phyloP scores from a whole-genome alignment of 2,113 vertebrate genomes.

The Microcebus griseorufus region DNA sequence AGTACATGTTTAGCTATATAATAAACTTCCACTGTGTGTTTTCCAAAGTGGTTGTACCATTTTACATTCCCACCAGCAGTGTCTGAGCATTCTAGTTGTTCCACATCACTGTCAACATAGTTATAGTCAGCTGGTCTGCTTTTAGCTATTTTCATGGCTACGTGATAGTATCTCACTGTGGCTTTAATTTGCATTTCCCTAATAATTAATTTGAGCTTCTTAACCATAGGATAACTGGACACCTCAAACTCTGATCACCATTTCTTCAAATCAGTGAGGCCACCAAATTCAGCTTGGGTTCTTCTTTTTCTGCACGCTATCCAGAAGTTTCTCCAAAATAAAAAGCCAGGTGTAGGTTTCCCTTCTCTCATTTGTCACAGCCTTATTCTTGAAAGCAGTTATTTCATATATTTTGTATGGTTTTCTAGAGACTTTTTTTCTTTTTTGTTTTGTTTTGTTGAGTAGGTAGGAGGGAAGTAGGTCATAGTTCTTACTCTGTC shows the following conservation, averaged over 20 bases:
- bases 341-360: background rate
- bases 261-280: background rate
- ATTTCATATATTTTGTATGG: background rate
- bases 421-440: background rate
- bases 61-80: background rate
- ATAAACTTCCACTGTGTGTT: background rate
- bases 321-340: background rate
- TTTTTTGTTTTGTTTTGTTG: background rate
- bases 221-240: background rate
- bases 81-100: background rate
- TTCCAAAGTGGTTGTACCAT: background rate
- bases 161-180: background rate
- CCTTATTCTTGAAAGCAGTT: background rate
- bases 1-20: background rate
- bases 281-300: rapidly evolving
- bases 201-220: background rate
- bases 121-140: background rate
- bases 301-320: background rate
- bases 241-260: background rate
- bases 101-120: too few relatives aligned
- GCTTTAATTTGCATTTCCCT: background rate
- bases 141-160: background rate
- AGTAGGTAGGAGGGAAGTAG: rapidly evolving
- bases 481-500: background rate
- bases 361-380: background rate